Evolutionary conservation across 2,797 vertebrate genomes (phyloP).

Genomic region (Mus spretus): DNA sequence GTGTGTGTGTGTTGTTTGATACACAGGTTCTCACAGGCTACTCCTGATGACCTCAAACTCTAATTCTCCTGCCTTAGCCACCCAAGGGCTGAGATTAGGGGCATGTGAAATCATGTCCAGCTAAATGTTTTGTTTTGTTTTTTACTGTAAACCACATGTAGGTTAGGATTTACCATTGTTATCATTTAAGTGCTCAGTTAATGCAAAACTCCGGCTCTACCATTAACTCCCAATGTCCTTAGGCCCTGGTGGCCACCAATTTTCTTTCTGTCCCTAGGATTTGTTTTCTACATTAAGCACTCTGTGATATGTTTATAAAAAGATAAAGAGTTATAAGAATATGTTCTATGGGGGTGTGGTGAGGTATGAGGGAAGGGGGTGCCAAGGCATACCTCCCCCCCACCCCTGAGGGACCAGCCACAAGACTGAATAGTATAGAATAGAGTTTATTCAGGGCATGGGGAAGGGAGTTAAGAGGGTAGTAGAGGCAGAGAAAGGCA

Average conservation of each 20-base stretch:
- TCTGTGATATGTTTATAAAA: too few relatives aligned
- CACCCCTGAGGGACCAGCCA: too few relatives aligned
- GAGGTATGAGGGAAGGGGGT: too few relatives aligned
- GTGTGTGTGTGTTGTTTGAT: neutral
- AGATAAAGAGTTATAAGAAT: too few relatives aligned
- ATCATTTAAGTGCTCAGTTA: neutral
- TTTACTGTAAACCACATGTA: neutral
- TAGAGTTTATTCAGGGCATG: too few relatives aligned
- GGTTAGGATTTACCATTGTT: neutral
- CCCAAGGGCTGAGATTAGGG: neutral
- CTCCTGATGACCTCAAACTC: neutral
- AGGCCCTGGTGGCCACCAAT: neutral
- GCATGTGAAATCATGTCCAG: neutral
- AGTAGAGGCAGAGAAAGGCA: too few relatives aligned
- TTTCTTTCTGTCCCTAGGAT: neutral
- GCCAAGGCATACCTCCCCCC: too few relatives aligned
- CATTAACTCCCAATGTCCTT: neutral
- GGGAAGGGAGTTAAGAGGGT: too few relatives aligned
- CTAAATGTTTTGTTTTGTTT: neutral
- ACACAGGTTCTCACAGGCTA: neutral
- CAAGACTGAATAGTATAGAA: too few relatives aligned
- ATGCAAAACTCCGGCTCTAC: neutral
- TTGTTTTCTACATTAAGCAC: neutral
- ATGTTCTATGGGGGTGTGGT: too few relatives aligned
- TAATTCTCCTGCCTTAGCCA: neutral